Conservation (phyloP, 1,140 invertebrate genomes). For the Bathynomus jamesi region DNA sequence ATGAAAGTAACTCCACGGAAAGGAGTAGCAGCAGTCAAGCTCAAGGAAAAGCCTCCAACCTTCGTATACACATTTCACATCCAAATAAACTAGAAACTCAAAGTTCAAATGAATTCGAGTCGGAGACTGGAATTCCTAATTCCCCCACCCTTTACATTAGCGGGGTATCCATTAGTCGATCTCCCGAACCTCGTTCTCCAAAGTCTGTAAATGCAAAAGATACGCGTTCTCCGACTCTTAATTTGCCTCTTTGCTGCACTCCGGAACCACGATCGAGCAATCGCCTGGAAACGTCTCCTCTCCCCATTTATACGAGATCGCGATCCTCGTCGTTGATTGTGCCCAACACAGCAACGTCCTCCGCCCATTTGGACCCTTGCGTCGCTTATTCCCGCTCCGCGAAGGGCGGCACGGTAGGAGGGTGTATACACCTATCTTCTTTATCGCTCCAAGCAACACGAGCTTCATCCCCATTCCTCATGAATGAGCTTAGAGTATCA, state of each 20-base stretch:
- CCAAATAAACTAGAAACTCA: constrained; percentile 43
- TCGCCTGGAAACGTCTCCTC: constrained; percentile 30
- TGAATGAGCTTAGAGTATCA: constrained; percentile 38
- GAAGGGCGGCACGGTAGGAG: background rate
- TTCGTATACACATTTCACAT: constrained; percentile 35
- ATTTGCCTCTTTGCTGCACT: constrained; percentile 41
- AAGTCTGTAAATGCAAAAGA: constrained; percentile 36
- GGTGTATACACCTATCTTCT: constrained; percentile 33
- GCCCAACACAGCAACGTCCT: constrained; percentile 17
- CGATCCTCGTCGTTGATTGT: constrained; percentile 32
- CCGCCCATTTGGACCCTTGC: background rate
- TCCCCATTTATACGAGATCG: constrained; percentile 32
- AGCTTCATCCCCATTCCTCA: constrained; percentile 40
- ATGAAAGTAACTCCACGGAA: constrained; percentile 34
- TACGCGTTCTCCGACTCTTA: constrained; percentile 30
- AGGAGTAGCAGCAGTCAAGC: constrained; percentile 24
- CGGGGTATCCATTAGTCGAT: constrained; percentile 53
- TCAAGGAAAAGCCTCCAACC: constrained; percentile 23
- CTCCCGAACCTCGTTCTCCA: constrained; percentile 48
- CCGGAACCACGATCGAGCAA: constrained; percentile 17
- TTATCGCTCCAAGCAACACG: constrained; percentile 38
- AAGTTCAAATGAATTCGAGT: constrained; percentile 52
- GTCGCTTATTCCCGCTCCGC: background rate
- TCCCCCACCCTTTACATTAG: constrained; percentile 53
- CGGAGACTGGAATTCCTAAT: constrained; percentile 53